Evolutionary conservation across 2,113 vertebrate species (phyloP).

Genomic region (Perca schrenkii): DNA sequence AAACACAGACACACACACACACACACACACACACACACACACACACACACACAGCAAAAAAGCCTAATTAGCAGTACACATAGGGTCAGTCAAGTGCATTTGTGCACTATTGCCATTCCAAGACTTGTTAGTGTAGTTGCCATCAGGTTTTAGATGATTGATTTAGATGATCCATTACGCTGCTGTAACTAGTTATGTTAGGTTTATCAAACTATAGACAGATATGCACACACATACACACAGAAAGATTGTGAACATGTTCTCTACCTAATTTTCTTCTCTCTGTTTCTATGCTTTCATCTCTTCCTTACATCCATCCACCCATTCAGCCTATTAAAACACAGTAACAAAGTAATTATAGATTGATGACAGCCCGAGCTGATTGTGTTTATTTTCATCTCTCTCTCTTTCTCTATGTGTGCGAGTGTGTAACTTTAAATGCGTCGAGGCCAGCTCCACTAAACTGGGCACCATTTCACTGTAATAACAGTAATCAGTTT

Average conservation of each 20-base stretch:
- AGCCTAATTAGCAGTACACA: background rate
- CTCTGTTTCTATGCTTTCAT: constrained; percentile 46
- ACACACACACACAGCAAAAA: background rate
- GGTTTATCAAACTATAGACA: constrained; percentile 72
- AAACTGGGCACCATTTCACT: constrained; percentile 42
- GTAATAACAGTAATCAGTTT: constrained; percentile 64
- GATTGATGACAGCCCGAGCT: constrained; percentile 50
- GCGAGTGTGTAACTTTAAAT: constrained; percentile 25
- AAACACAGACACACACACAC: constrained; percentile 37
- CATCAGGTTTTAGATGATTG: constrained; percentile 54
- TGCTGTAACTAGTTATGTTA: constrained; percentile 76
- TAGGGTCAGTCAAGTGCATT: constrained; percentile 25
- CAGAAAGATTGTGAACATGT: constrained; percentile 22
- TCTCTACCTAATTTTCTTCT: constrained; percentile 1
- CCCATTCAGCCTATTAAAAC: constrained; percentile 41
- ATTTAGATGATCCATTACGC: constrained; percentile 3
- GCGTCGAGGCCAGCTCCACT: constrained; percentile 30
- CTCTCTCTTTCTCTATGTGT: constrained; percentile 11
- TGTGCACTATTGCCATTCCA: constrained; percentile 33
- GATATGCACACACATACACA: constrained; percentile 17
- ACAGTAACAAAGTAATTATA: constrained; percentile 49
- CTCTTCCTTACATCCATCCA: constrained; percentile 42
- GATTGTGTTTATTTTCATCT: constrained; percentile 60
- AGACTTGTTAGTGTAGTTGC: too few relatives aligned
- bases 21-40: constrained; percentile 28